Base-by-base conservation (phyloP, 2,113 vertebrate genomes). In the Lagopus muta region DNA sequence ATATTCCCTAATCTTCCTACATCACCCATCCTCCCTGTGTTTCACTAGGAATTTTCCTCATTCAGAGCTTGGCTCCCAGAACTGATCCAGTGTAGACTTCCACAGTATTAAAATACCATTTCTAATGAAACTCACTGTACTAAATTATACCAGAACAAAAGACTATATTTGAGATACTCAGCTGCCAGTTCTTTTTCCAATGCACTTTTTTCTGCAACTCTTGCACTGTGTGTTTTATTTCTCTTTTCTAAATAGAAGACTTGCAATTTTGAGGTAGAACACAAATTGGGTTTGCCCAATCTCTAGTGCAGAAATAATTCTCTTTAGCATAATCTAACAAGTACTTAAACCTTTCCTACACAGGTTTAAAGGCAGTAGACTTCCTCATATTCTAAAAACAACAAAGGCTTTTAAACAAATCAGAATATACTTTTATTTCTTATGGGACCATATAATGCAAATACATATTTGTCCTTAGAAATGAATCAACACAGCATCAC, bases 401-500 rank as follows among this genome's bases (percentile, higher is more conserved):
- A 92, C 21, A 21, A 47, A 80, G 16, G 60, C 42, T 71, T 45
- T 78, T 72, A 92, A 70, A n/a, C 45, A 52, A 94, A 85, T 58
- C 21, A 89, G 52, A 32, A 84, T 3, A 45, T 48, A 21, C 13
- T 60, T 57, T 72, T 88, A 47, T 6, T 86, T 89, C 47, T 62
- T 65, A 69, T 42, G 54, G 19, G 72, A 43, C 4, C 77, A 72
- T 76, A 77, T 89, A 94, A 96, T 72, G 58, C 77, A 94, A 92
- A 94, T 85, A 71, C 6, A 52, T 65, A 69, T 78, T 82, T 11
- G 2, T 75, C 83, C 77, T 82, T 66, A 75, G 66, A 94, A 94
- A 95, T 87, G 4, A 92, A 95, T 95, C 86, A 91, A 91, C 48
- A 75, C 24, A 62, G n/a, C 71, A 85, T 32, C 71, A 79, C 22